A percentile compares a stretch with the other conserved stretches of the same genome.
Evolutionary conservation across 2,888 invertebrate genomes (phyloP).

Genomic region (Luperina testacea): DNA sequence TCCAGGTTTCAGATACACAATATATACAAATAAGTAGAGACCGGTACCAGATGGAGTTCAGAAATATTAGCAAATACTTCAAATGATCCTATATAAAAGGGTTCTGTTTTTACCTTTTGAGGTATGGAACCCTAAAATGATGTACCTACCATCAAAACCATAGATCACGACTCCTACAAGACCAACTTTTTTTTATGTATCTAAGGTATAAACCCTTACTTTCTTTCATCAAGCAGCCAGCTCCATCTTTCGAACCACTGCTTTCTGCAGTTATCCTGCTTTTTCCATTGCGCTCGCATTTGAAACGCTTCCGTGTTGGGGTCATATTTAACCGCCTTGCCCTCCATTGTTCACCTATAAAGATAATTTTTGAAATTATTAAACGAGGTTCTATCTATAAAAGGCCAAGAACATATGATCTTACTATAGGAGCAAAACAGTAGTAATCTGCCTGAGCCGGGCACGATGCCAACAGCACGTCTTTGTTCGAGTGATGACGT

Average conservation of each 20-base stretch:
- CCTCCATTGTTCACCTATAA: constrained; percentile 67
- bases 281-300: constrained; percentile 86
- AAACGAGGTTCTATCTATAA: constrained; percentile 36
- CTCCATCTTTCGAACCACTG: constrained; percentile 85
- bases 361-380: constrained; percentile 3
- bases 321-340: constrained; percentile 74
- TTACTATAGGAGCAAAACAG: constrained; percentile 42
- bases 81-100: neutral
- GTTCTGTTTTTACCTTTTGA: no score
- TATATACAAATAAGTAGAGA: neutral
- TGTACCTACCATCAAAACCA: neutral
- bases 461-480: constrained; percentile 50
- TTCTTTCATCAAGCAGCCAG: constrained; percentile 85
- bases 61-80: neutral
- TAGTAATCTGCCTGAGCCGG: constrained; percentile 43
- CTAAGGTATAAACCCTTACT: constrained; percentile 66
- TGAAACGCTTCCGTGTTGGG: constrained; percentile 86
- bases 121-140: no score
- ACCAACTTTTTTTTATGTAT: neutral
- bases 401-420: constrained; percentile 35
- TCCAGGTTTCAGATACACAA: neutral
- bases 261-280: constrained; percentile 83
- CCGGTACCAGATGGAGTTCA: neutral
- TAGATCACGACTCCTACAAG: neutral
- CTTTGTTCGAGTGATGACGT: constrained; percentile 53